Conservation (phyloP, 1,140 invertebrate species). For the Pseudomyrmex gracilis region DNA sequence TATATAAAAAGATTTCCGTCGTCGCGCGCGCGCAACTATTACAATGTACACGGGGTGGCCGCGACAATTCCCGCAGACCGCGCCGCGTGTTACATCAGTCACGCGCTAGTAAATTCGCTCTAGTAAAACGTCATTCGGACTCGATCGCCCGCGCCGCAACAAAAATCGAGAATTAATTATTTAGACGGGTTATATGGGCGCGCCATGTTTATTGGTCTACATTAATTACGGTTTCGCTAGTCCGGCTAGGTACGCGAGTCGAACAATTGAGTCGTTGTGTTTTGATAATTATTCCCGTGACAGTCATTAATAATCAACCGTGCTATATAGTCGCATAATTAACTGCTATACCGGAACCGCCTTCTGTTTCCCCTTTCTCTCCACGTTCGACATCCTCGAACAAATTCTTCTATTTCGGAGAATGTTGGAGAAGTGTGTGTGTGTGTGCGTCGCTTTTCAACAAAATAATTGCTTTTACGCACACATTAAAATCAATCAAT, state of each 20-base stretch:
- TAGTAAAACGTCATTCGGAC: constrained; percentile 53
- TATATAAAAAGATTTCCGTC: constrained; percentile 65
- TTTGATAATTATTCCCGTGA: constrained; percentile 62
- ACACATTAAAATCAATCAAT: not conserved
- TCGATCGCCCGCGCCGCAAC: constrained; percentile 20
- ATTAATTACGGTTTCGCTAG: constrained; percentile 62
- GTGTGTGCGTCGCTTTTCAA: not conserved
- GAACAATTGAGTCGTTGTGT: constrained; percentile 64
- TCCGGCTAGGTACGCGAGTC: constrained; percentile 31
- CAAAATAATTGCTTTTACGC: not conserved
- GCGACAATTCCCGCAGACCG: too few relatives aligned
- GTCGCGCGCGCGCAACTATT: constrained; percentile 11
- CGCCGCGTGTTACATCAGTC: constrained; percentile 21
- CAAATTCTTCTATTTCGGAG: constrained; percentile 29
- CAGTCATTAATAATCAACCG: constrained; percentile 62
- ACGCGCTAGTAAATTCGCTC: constrained; percentile 40
- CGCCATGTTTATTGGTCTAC: constrained; percentile 60
- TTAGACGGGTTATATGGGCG: constrained; percentile 50
- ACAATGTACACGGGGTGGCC: not conserved
- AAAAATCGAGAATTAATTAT: constrained; percentile 61
- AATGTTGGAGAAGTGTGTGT: not conserved
- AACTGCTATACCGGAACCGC: constrained; percentile 56
- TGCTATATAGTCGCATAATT: constrained; percentile 49
- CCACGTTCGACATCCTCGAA: not conserved
- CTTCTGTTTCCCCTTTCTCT: not conserved